These are phyloP conservation scores for Chymomyza costata DNA, from an alignment of 1,140 invertebrate genomes.

Conservation along the genomic window DNA sequence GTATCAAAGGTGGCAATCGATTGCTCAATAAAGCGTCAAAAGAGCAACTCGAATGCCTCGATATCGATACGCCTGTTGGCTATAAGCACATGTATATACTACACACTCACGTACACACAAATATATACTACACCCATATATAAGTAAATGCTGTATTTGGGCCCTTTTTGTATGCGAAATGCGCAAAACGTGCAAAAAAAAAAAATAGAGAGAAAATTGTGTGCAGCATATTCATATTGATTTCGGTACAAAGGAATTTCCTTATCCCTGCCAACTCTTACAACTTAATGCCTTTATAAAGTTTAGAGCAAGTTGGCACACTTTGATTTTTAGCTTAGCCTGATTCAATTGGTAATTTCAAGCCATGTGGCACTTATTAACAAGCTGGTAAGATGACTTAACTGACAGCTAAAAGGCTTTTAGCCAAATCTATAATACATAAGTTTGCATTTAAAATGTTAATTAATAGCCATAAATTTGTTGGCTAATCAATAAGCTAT, in stretches of 20 bases:
- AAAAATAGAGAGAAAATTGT: no score
- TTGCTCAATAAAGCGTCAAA: slow-evolving; percentile 49
- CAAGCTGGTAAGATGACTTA: slow-evolving; percentile 1
- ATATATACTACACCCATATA: no score
- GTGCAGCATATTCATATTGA: no score
- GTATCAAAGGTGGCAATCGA: slow-evolving; percentile 60
- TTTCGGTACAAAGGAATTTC: background rate
- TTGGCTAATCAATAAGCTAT: no score
- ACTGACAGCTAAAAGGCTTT: slow-evolving; percentile 23
- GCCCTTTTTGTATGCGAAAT: no score
- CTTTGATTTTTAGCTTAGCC: background rate
- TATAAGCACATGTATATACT: no score
- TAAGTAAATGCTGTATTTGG: no score
- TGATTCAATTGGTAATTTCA: slow-evolving; percentile 12
- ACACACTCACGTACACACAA: no score
- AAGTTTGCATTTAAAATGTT: no score
- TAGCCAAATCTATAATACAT: slow-evolving; percentile 56
- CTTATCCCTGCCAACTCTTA: no score
- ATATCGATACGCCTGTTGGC: slow-evolving; percentile 33
- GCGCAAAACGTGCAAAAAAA: no score
- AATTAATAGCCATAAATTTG: slow-evolving; percentile 49
- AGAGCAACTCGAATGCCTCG: slow-evolving; percentile 17
- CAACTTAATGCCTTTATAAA: slow-evolving; percentile 15
- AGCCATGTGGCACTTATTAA: slow-evolving; percentile 55
- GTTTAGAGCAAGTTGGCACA: background rate